phyloP scores from a whole-genome alignment of 2,888 invertebrate genomes.

The Noctua janthe region DNA sequence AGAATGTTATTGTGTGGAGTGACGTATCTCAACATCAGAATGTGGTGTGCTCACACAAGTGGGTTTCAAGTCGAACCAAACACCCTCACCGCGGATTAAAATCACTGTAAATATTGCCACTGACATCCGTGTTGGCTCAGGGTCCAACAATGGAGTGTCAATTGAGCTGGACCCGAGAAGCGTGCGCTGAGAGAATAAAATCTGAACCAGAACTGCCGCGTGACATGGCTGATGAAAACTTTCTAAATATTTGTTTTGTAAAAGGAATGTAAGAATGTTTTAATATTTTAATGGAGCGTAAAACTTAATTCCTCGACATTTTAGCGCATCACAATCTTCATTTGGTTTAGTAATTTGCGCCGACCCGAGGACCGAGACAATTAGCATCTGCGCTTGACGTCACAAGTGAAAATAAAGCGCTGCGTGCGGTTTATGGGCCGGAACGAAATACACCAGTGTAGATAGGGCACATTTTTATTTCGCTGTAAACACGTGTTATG shows the following conservation, averaged over 20 bases:
- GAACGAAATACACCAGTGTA: conserved; percentile 38
- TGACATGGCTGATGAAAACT: background rate
- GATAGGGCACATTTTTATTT: conserved; percentile 54
- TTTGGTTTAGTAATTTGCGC: conserved; percentile 45
- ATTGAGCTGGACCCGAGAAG: conserved; percentile 43
- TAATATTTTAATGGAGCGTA: conserved; percentile 42
- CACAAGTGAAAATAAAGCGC: conserved; percentile 68
- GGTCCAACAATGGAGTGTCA: conserved; percentile 51
- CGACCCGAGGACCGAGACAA: conserved; percentile 40
- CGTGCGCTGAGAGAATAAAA: conserved; percentile 30
- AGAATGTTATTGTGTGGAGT: conserved; percentile 32
- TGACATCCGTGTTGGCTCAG: conserved; percentile 40
- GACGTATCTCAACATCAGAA: conserved; percentile 21
- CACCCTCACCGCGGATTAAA: conserved; percentile 56
- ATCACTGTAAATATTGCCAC: conserved; percentile 62
- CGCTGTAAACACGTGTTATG: conserved; percentile 51
- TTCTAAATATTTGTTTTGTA: conserved; percentile 39
- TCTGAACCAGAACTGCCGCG: background rate
- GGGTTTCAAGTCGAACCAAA: conserved; percentile 41
- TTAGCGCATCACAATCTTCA: conserved; percentile 46
- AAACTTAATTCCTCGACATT: conserved; percentile 40
- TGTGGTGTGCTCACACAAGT: conserved; percentile 50
- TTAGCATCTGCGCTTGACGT: conserved; percentile 66
- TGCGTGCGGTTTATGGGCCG: conserved; percentile 54
- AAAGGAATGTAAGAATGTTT: conserved; percentile 27